Conservation (phyloP, 2,888 invertebrate genomes). For the Eremobia ochroleuca region DNA sequence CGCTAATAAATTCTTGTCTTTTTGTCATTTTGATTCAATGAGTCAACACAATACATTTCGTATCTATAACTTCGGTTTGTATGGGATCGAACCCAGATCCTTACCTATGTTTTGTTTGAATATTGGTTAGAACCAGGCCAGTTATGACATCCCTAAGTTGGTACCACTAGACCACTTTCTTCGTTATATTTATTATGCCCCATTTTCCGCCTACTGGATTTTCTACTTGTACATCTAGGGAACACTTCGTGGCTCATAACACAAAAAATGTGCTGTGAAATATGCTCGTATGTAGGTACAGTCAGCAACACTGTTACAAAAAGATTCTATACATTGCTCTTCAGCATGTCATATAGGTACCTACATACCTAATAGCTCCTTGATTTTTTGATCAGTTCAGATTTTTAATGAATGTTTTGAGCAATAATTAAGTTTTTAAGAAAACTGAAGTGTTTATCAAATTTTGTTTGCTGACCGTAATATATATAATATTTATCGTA, state of each 20-base stretch:
- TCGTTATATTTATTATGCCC: constrained; percentile 14
- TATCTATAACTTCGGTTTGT: not conserved
- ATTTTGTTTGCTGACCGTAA: no score
- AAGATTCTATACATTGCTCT: not conserved
- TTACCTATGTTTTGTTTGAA: constrained; percentile 18
- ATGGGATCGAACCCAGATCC: not conserved
- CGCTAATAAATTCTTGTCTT: constrained; percentile 5
- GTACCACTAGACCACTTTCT: constrained; percentile 17
- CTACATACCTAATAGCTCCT: not conserved
- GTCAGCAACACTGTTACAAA: not conserved
- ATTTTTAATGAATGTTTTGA: not conserved
- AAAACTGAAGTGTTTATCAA: no score
- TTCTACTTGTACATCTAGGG: constrained; percentile 13
- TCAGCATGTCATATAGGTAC: not conserved
- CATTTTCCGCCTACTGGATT: constrained; percentile 20
- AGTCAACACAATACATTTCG: not conserved
- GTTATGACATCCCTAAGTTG: constrained; percentile 28
- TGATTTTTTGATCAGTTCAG: not conserved
- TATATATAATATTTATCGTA: not conserved
- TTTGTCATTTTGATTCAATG: constrained; percentile 12
- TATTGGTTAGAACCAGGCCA: not conserved
- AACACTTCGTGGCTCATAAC: constrained; percentile 21
- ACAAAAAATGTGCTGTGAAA: not conserved
- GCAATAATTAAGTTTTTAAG: not conserved
- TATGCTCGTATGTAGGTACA: not conserved